Percentiles rank a stretch among this genome's conserved stretches.
Conservation (phyloP, 1,140 invertebrate genomes). For the Ctenoplectra terminalis region DNA sequence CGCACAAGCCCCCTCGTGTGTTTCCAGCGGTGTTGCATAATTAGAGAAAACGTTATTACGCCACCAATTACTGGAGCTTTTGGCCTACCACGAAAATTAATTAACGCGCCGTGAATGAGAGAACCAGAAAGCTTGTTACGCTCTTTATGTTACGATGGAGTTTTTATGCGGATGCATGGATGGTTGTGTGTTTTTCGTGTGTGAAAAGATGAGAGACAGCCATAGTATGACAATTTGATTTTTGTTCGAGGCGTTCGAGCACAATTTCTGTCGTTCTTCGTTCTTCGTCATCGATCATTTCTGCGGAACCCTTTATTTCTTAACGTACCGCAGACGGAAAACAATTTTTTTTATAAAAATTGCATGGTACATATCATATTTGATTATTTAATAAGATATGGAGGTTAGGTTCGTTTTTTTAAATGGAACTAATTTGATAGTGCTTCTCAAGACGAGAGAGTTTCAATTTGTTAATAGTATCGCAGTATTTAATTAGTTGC, state of each 20-base stretch:
- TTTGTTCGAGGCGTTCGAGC: neutral
- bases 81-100: constrained; percentile 57
- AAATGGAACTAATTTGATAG: too few species aligned
- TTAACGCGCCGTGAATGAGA: constrained; percentile 41
- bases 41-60: constrained; percentile 65
- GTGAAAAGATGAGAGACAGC: neutral
- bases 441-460: too few species aligned
- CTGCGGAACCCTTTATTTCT: too few species aligned
- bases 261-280: neutral
- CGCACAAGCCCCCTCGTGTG: neutral
- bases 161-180: neutral
- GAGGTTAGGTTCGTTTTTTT: too few species aligned
- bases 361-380: too few species aligned
- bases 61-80: constrained; percentile 60
- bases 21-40: constrained; percentile 54
- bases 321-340: too few species aligned
- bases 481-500: too few species aligned
- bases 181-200: neutral
- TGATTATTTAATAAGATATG: too few species aligned
- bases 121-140: constrained; percentile 33
- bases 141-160: constrained; percentile 2
- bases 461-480: too few species aligned
- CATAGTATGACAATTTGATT: neutral
- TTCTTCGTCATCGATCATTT: neutral
- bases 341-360: too few species aligned